Evolutionary conservation across 1,140 invertebrate genomes (phyloP), one percentile per base, ranked within the genome.

Genomic region (Calosoma granatense): DNA sequence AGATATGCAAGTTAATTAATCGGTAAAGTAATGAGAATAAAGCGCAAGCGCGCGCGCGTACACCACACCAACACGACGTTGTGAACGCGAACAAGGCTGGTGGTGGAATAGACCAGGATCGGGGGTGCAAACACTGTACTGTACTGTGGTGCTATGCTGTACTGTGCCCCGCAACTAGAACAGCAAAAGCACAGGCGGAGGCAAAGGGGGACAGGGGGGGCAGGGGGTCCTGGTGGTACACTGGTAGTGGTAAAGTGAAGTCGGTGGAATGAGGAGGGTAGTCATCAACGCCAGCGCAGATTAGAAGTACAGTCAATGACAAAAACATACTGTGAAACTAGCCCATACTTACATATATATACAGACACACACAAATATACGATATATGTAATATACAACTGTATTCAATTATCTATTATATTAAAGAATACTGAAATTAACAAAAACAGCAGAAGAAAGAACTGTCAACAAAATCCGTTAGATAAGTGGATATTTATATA

Each of bases 1-100:
- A 67, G 64, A 70, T 70, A 71, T 70, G 70, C 70, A 71, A 71
- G 68, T 70, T 71, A 71, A 71, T 71, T 71, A 71, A 71, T 71
- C 70, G 70, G 65, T 63, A 66, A 65, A 70, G 68, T 71, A 71
- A 71, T 71, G 70, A 71, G 70, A 64, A 65, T 58, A 70, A 57
- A 56, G 67, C 68, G 70, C 70, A 68, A 60, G 67, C 68, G 68
- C 64, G 41, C 30, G 60, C 56, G 59, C 56, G 60, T 54, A 20
- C n/a, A 55, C 41, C 17, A 17, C 41, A n/a, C n/a, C n/a, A n/a
- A n/a, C n/a, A n/a, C n/a, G n/a, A n/a, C n/a, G n/a, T n/a, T n/a
- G n/a, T n/a, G n/a, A n/a, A n/a, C n/a, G n/a, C n/a, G n/a, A n/a
- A n/a, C n/a, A n/a, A n/a, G n/a, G n/a, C n/a, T n/a, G n/a, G 15